Evolutionary conservation across 2,888 invertebrate species (phyloP).

Genomic region (Odontothrips loti): DNA sequence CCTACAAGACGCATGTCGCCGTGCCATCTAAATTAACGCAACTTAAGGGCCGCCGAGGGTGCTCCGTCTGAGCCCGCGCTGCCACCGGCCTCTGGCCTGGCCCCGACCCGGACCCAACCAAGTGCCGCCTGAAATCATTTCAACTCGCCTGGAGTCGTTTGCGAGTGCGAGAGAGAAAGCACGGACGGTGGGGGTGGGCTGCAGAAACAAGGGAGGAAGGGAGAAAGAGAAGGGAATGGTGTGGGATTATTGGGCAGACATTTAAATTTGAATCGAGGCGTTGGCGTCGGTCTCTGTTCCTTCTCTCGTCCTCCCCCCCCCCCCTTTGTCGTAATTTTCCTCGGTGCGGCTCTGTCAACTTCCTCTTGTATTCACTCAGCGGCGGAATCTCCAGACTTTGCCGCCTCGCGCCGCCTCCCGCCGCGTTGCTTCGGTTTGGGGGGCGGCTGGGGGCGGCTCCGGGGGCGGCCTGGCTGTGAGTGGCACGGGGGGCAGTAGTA

Average conservation of each 20-base stretch:
- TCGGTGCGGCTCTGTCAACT: slow-evolving; percentile 8
- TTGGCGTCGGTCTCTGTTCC: background rate
- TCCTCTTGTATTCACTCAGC: slow-evolving; percentile 26
- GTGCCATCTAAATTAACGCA: background rate
- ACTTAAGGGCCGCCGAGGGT: too few species aligned
- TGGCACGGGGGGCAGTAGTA: background rate
- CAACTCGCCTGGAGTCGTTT: too few species aligned
- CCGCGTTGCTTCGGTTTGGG: background rate
- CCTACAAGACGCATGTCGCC: background rate
- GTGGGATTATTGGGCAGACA: slow-evolving; percentile 24
- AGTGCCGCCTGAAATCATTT: too few species aligned
- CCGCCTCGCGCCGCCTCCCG: background rate
- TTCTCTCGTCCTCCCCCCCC: background rate
- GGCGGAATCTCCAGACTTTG: slow-evolving; percentile 22
- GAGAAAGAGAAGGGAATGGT: background rate
- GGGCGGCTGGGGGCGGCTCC: background rate
- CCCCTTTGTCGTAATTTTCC: slow-evolving; percentile 9
- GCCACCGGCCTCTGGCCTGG: background rate
- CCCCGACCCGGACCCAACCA: background rate
- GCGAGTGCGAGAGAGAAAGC: too few species aligned
- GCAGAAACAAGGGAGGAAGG: too few species aligned
- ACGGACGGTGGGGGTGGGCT: too few species aligned
- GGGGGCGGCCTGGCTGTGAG: slow-evolving; percentile 1
- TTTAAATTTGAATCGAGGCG: slow-evolving; percentile 18
- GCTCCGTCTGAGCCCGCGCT: background rate